Conservation (phyloP, 2,888 invertebrate species). For the Chloroclysta siterata region DNA sequence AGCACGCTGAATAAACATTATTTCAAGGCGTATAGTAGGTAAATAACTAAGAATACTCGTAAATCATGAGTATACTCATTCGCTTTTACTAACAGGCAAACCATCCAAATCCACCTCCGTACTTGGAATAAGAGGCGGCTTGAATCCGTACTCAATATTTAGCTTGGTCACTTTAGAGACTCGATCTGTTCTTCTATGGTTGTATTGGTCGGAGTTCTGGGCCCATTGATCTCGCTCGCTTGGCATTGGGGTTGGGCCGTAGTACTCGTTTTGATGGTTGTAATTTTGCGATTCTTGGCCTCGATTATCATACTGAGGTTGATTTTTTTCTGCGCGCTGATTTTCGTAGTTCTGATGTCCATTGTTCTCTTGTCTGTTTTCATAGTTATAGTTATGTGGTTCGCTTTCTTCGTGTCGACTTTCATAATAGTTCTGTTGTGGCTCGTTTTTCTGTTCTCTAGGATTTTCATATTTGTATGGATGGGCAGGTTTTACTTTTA, state of each 20-base stretch:
- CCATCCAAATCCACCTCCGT: constrained; percentile 91
- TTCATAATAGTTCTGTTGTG: constrained; percentile 36
- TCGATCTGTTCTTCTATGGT: constrained; percentile 83
- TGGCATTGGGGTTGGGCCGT: constrained; percentile 82
- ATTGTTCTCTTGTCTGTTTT: constrained; percentile 22
- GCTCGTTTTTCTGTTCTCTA: constrained; percentile 22
- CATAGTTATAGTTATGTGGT: constrained; percentile 30
- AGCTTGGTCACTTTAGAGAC: constrained; percentile 78
- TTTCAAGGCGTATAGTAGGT: neutral
- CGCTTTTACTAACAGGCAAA: constrained; percentile 80
- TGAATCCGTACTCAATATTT: constrained; percentile 92
- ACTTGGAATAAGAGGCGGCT: constrained; percentile 92
- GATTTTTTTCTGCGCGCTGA: constrained; percentile 15
- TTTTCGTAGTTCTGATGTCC: constrained; percentile 43
- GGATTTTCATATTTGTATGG: constrained; percentile 38
- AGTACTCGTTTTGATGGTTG: constrained; percentile 35
- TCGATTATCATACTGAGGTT: constrained; percentile 32
- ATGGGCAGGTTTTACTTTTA: constrained; percentile 20
- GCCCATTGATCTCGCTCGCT: constrained; percentile 57
- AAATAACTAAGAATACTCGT: too few species aligned
- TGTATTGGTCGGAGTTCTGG: constrained; percentile 60
- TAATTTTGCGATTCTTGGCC: constrained; percentile 11
- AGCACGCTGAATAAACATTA: neutral
- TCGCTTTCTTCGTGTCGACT: constrained; percentile 9
- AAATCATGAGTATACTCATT: too few species aligned